Base-by-base conservation (phyloP, 2,888 invertebrate species). In the Coleophora deauratella region DNA sequence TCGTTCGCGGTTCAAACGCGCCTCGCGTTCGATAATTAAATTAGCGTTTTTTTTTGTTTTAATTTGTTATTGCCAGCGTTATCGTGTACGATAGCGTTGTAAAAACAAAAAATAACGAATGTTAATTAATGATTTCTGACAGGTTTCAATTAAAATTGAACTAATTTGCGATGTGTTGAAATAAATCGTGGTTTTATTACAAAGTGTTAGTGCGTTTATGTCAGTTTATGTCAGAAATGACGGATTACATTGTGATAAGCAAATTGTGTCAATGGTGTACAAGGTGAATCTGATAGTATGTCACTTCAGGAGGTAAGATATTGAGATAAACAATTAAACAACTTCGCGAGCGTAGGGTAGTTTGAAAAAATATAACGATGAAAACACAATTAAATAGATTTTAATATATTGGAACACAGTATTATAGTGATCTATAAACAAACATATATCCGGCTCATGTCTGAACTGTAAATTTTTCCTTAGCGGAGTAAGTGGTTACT, bases 281-380 rank as follows among this genome's bases (percentile, higher is more conserved):
- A 47, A 21, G 47, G 57, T 66, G 71, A 63, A 75, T 67, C 64
- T 60, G 9, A 57, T 65, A 61, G 43, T 42, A 81, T 84, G 84
- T 84, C 84, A 56, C 68, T 84, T 45, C 72, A 74, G 55, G 80
- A 84, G 84, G 84, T 84, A 53, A 78, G 80, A 49, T 49, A 44
- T 32, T 15, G 30, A 30, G 13, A 27, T 21, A 21, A 21, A 21
- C 6, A 21, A 21, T 21, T n/a, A n/a, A n/a, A n/a, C n/a, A n/a
- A n/a, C n/a, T n/a, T n/a, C n/a, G n/a, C 21, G 3, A 21, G 21
- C 21, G 21, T 6, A 21, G 31, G 31, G 31, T 31, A 31, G 31
- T 31, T 11, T 28, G 28, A 8, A 28, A 28, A 28, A 28, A 9
- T 28, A 8, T 28, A 9, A 28, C 9, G 28, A 28, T 9, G 28